Conservation (phyloP, 2,797 vertebrate species). For the Pipistrellus kuhlii region DNA sequence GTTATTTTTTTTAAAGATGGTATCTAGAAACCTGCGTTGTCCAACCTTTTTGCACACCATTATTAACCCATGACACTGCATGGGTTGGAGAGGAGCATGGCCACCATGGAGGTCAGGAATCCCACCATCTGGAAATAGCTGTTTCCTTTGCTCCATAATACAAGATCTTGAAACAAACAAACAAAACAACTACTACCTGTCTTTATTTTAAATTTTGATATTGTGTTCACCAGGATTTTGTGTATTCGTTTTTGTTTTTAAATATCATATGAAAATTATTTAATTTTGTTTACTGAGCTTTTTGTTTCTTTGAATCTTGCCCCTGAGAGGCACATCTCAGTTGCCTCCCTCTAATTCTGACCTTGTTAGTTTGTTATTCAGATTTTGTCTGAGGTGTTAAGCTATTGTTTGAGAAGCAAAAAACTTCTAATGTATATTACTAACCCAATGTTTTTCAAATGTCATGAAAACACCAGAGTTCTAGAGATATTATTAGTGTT, state of each 20-base stretch:
- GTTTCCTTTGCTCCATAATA: neutral
- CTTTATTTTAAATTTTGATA: neutral
- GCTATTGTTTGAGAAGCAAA: constrained; percentile 3
- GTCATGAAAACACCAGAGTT: neutral
- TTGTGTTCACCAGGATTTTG: neutral
- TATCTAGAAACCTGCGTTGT: neutral
- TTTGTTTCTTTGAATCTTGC: neutral
- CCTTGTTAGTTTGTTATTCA: neutral
- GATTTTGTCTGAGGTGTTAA: neutral
- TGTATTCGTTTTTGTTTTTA: neutral
- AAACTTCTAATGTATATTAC: neutral
- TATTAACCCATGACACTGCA: neutral
- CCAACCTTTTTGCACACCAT: neutral
- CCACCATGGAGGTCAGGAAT: neutral
- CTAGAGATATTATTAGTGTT: neutral
- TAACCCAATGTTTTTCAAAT: neutral
- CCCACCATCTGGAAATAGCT: neutral
- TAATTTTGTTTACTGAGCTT: neutral
- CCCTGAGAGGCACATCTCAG: neutral
- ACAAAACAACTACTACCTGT: neutral
- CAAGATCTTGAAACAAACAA: neutral
- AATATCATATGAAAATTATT: neutral
- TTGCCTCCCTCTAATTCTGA: neutral
- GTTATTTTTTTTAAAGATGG: neutral
- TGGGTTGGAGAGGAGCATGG: neutral